Percentiles rank a stretch among this genome's conserved stretches.
These are phyloP conservation scores for Rhagoletis pomonella DNA, from an alignment of 1,140 invertebrate species.

Conservation along the genomic window DNA sequence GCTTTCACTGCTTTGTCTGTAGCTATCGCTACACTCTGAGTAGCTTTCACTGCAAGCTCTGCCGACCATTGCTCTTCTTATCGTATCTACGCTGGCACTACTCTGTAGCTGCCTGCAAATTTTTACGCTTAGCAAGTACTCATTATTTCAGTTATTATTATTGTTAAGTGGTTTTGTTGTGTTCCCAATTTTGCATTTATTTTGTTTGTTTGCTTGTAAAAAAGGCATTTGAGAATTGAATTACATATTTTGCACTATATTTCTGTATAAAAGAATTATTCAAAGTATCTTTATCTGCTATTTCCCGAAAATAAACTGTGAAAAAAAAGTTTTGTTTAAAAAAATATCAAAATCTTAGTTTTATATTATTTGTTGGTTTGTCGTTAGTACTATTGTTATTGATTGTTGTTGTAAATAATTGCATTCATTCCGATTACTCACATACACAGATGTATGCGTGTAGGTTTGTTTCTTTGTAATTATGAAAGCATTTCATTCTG, in stretches of 20 bases:
- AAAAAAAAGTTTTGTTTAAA: background rate
- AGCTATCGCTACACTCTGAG: background rate
- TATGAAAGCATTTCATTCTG: background rate
- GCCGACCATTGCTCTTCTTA: background rate
- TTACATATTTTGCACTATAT: constrained; percentile 36
- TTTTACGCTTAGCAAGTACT: background rate
- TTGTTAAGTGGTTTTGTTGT: constrained; percentile 26
- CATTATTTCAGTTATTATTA: constrained; percentile 41
- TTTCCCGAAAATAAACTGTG: background rate
- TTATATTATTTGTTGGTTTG: background rate
- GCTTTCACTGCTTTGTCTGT: too few relatives aligned
- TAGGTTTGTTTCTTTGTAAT: too few relatives aligned
- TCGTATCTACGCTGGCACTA: background rate
- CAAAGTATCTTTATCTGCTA: background rate
- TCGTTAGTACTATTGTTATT: constrained; percentile 42
- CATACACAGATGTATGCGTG: background rate
- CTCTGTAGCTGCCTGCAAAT: background rate
- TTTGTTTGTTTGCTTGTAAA: constrained; percentile 55
- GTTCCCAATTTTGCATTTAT: constrained; percentile 47
- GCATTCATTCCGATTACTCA: background rate
- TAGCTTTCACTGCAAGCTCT: background rate
- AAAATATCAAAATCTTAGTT: constrained; percentile 24
- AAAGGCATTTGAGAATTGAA: constrained; percentile 47
- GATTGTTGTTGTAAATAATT: constrained; percentile 51
- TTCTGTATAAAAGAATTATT: constrained; percentile 7